Base-by-base conservation (phyloP, 2,888 invertebrate genomes). In the Rhogogaster chlorosoma region DNA sequence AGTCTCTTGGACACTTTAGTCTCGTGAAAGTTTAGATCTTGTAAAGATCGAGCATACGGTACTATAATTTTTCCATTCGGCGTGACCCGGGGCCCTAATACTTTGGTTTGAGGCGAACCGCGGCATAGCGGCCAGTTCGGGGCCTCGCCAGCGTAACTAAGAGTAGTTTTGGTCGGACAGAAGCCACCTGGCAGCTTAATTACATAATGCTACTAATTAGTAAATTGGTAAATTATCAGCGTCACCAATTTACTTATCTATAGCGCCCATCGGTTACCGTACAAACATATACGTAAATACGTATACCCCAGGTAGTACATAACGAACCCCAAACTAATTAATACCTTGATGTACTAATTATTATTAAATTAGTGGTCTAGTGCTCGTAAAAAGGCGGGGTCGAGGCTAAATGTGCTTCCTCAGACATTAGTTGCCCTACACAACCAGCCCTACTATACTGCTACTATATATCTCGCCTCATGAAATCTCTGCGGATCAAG, bases 141-240 rank as follows among this genome's bases (percentile, higher is more conserved):
- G 36, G 61, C 80, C 80, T 18, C 18, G 38, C 67, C 32, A 12
- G 71, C 22, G 42, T 80, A 80, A 80, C 80, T 61, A 38, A 80
- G 83, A 83, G 83, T 45, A 36, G 67, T 83, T 67, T 83, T 70
- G n/a, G 45, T 32, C 45, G 26, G 83, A 83, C 83, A 70, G 83
- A n/a, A 64, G 64, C 64, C 83, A 83, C 83, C 83, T 83, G 83
- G 83, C 83, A 42, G 83, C 67, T 70, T 70, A 83, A 83, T 83
- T 83, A 67, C 70, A 64, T 64, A 83, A 83, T 83, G 45, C 70
- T 83, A 83, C 83, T 83, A 83, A 83, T 83, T 83, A 83, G 83
- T 83, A 83, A 83, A 83, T 83, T 83, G 83, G 70, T 29, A 49
- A 83, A 83, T 83, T 83, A 83, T 83, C 70, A 70, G 83, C 67